Conservation (phyloP, 2,888 invertebrate genomes). For the Apocheima hispidaria region DNA sequence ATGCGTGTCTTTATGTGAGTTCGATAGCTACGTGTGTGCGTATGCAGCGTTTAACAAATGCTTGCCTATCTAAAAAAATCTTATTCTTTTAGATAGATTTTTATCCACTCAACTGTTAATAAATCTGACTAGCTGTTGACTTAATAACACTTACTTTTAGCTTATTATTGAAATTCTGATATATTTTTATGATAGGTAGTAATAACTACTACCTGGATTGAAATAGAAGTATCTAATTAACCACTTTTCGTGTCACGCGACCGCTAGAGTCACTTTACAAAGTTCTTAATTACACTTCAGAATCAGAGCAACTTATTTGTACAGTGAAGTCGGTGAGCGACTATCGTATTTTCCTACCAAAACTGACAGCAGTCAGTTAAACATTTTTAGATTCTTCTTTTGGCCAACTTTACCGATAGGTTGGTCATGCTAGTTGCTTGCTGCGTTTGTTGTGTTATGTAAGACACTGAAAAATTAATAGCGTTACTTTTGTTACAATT, state of each 20-base stretch:
- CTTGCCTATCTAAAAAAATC: too few relatives aligned
- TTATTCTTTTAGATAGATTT: too few relatives aligned
- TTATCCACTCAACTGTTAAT: too few relatives aligned
- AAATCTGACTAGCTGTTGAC: too few relatives aligned
- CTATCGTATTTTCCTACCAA: not conserved
- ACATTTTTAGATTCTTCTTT: not conserved
- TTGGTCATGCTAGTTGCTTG: constrained; percentile 14
- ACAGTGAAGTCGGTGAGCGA: not conserved
- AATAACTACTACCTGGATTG: not conserved
- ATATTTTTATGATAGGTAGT: not conserved
- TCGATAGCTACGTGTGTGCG: too few relatives aligned
- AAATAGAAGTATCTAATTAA: constrained; percentile 11
- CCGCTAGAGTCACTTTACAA: constrained; percentile 40
- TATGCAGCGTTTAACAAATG: too few relatives aligned
- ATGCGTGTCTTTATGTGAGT: too few relatives aligned
- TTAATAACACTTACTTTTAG: too few relatives aligned
- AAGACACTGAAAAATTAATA: constrained; percentile 32
- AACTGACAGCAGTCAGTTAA: not conserved
- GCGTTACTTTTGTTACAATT: constrained; percentile 49
- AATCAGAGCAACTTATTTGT: not conserved
- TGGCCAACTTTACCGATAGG: not conserved
- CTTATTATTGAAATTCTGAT: not conserved
- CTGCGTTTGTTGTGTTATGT: constrained; percentile 29
- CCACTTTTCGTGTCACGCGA: constrained; percentile 7
- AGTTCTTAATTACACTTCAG: constrained; percentile 14